Base-by-base conservation (phyloP, 2,113 vertebrate species). In the Engystomops pustulosus region DNA sequence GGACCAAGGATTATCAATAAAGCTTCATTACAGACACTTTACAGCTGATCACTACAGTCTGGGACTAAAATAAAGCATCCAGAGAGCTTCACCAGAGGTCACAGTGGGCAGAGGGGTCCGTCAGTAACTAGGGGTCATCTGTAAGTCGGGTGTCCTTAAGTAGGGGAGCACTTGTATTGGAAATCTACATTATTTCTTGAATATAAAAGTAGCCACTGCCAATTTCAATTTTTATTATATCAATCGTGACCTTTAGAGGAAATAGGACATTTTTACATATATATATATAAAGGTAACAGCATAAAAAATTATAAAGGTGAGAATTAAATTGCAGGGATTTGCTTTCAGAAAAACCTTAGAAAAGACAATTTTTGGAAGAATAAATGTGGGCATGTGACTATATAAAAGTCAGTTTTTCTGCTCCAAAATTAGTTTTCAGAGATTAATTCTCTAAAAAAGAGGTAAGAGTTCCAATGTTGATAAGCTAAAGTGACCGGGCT, bases 391-490 rank as follows among this genome's bases (percentile, higher is more conserved):
- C 55, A 27, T 45, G 32, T 65, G 55, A 79, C 77, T 47, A 79
- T 47, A 79, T 79, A 79, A 79, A 79, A 79, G 36, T 65, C 77
- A 62, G 55, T 41, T 51, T 78, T 47, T 36, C 77, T 67, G 58
- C 55, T 79, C 41, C 41, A 67, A 67, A 79, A 65, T 79, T 79
- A 79, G 77, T 79, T 55, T 78, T 65, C 77, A 65, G 77, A 45
- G 36, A 79, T 67, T 60, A 65, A 79, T 67, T 65, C 58, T 18
- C 25, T 67, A 79, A 67, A n/a, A 62, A 79, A 67, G n/a, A 79
- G 58, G 36, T 9, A 65, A 67, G 23, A 27, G 58, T 79, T 79
- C 38, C 77, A 79, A 65, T 45, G 23, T 55, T 41, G 77, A 79
- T 67, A 65, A 79, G 77, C 36, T 65, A 67, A 65, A 45, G 34